Evolutionary conservation across 2,888 invertebrate genomes (phyloP).

Genomic region (Pollenia griseotomentosa): DNA sequence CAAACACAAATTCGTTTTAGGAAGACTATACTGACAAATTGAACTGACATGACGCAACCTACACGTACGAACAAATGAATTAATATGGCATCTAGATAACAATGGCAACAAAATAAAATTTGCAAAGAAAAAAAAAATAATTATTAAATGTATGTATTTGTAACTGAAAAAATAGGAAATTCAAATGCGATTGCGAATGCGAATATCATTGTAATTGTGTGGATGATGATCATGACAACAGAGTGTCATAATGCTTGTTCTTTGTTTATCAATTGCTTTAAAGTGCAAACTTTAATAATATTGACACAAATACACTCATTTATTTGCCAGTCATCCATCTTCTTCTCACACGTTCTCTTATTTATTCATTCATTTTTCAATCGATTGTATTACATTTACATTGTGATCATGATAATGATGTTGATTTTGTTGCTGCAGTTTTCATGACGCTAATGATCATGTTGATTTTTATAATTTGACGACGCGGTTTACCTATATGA

Average conservation of each 20-base stretch:
- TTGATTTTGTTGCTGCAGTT: conserved; percentile 22
- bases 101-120: conserved; percentile 43
- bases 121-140: conserved; percentile 10
- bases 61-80: conserved; percentile 17
- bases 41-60: conserved; percentile 62
- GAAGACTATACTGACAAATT: conserved; percentile 50
- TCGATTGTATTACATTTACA: conserved; percentile 50
- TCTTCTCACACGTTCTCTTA: background rate
- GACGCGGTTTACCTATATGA: conserved; percentile 37
- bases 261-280: conserved; percentile 53
- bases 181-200: conserved; percentile 17
- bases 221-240: conserved; percentile 45
- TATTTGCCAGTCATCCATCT: background rate
- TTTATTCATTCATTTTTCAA: conserved; percentile 9
- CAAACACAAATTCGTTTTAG: background rate
- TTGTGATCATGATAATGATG: conserved; percentile 18
- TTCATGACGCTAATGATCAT: conserved; percentile 10
- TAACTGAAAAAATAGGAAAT: conserved; percentile 26
- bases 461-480: conserved; percentile 29
- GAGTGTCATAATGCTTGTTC: conserved; percentile 38
- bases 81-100: conserved; percentile 26
- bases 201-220: conserved; percentile 20
- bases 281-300: conserved; percentile 65
- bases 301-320: conserved; percentile 67
- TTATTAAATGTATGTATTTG: conserved; percentile 29